Evolutionary conservation across 2,797 vertebrate species (phyloP).

Genomic region (Helostoma temminkii): DNA sequence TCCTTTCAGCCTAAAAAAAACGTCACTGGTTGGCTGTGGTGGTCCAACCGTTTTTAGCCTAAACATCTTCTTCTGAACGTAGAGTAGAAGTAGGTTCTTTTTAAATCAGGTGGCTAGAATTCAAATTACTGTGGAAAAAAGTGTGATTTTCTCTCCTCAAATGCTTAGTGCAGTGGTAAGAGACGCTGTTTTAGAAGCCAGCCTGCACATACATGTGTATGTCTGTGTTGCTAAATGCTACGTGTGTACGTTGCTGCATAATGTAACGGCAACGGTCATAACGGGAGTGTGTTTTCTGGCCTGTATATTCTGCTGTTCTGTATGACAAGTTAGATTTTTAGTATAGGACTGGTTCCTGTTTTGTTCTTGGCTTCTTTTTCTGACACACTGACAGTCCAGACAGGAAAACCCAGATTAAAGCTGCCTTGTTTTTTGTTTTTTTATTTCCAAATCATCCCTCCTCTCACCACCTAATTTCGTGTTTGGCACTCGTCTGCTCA

Average conservation of each 20-base stretch:
- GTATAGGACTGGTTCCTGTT: constrained; percentile 78
- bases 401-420: constrained; percentile 70
- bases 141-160: constrained; percentile 52
- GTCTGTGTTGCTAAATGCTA: constrained; percentile 71
- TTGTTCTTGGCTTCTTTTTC: background rate
- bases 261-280: constrained; percentile 71
- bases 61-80: constrained; percentile 26
- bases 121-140: constrained; percentile 5
- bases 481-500: constrained; percentile 2
- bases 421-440: constrained; percentile 72
- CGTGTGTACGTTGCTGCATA: constrained; percentile 73
- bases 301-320: constrained; percentile 79
- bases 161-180: constrained; percentile 50
- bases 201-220: constrained; percentile 61
- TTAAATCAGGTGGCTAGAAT: constrained; percentile 43
- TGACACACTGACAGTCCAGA: constrained; percentile 53
- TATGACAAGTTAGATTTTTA: constrained; percentile 62
- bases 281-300: constrained; percentile 66
- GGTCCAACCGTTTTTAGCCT: constrained; percentile 34
- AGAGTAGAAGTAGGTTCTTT: constrained; percentile 48
- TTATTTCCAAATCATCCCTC: constrained; percentile 17
- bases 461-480: constrained; percentile 18
- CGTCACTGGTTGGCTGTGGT: constrained; percentile 50
- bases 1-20: constrained; percentile 44
- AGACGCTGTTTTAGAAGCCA: constrained; percentile 49